Evolutionary conservation across 2,888 invertebrate species (phyloP), one percentile per base, ranked within the genome.

Genomic region (Philopedon plagiatum): DNA sequence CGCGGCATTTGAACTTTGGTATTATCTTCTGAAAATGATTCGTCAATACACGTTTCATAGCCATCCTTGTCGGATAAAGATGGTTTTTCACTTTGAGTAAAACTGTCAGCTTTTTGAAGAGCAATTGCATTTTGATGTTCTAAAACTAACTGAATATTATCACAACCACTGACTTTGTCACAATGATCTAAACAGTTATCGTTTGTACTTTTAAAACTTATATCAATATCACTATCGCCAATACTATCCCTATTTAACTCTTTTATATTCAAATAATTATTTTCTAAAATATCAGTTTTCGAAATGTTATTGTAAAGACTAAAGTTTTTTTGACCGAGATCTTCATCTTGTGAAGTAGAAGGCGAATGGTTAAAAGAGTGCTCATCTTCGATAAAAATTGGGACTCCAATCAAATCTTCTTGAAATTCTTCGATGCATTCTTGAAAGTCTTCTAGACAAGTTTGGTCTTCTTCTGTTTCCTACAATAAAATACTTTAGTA

Each of bases 401-500:
- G 89, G 11, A 90, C 89, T 2, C 89, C 89, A 81, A 90, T 90
- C 64, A 90, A 77, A 15, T 90, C 90, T 80, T 90, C 90, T 4
- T 90, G 90, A 76, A 90, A 90, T 78, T 90, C 90, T 81, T 90
- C 90, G 46, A 90, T 87, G 77, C 90, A 90, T 82, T 90, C 90
- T 81, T 90, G 90, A 78, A 89, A 90, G 49, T 90, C 90, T 69
- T 90, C 90, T 84, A 90, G 87, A 44, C 90, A 90, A 0, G 90
- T 90, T 79, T 90, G 89, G 77, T 90, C 90, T 67, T 90, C 90
- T 34, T 89, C 89, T 64, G 89, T 82, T 0, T 90, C 90, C 85
- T 85, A 77, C 34, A 83, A 82, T 13, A 0, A 37, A 39, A 39
- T 15, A 39, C 34, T 39, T 39, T 1, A 39, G 15, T 39, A 34